These are phyloP conservation scores for Festucalex cinctus DNA, from an alignment of 2,113 vertebrate genomes.

Conservation along the genomic window DNA sequence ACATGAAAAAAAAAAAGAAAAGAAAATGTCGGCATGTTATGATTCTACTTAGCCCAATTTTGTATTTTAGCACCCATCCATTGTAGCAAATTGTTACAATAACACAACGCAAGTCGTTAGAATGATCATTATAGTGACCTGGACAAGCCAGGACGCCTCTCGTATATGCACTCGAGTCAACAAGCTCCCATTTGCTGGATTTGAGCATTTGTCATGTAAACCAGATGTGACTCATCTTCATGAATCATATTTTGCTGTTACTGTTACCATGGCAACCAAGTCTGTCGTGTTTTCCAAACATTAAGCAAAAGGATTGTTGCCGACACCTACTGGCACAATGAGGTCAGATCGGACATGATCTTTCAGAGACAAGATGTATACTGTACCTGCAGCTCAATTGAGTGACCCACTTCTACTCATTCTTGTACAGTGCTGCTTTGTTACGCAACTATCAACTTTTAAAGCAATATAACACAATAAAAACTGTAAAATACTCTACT, in stretches of 20 bases:
- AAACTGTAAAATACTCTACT: not conserved
- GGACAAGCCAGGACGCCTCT: not conserved
- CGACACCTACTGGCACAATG: not conserved
- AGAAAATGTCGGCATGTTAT: no score
- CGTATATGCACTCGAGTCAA: not conserved
- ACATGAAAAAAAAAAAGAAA: no score
- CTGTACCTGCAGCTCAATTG: not conserved
- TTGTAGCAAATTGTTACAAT: no score
- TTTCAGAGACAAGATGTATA: not conserved
- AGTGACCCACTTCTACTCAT: not conserved
- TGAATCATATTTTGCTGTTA: not conserved
- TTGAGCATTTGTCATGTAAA: slow-evolving; percentile 3
- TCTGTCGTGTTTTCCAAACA: not conserved
- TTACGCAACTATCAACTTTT: not conserved
- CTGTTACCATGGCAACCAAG: not conserved
- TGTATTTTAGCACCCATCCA: no score
- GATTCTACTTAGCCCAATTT: no score
- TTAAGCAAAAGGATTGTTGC: not conserved
- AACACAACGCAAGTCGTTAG: no score
- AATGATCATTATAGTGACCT: not conserved
- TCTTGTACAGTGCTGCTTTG: not conserved
- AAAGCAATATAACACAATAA: not conserved
- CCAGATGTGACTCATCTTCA: not conserved
- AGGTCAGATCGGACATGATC: not conserved
- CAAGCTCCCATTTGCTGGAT: not conserved